Base-by-base conservation (phyloP, 2,113 vertebrate species). In the Himantopus leucocephalus region DNA sequence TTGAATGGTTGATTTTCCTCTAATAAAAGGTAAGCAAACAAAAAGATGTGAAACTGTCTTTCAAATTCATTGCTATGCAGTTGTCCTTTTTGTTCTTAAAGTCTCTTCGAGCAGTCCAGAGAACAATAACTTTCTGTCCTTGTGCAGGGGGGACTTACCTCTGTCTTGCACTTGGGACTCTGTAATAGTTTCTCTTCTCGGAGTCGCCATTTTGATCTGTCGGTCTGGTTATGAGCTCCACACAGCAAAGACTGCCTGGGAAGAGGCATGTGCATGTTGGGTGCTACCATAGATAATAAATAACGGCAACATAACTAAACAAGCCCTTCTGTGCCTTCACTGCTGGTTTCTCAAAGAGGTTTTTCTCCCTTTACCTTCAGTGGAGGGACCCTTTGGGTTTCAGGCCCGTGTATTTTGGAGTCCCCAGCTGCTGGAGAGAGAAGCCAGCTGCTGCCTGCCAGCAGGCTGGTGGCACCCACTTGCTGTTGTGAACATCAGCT, bases 401-500 rank as follows among this genome's bases (percentile, higher is more conserved):
- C 48, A 63, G 56, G 21, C 63, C 21, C 7, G 3, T 13, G 58
- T 64, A n/a, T 41, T 77, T 59, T 59, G 29, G 52, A 64, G 50
- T 66, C 20, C 19, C 4, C 27, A 37, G 23, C 22, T 64, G 43
- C 66, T 72, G 62, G 23, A 76, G 34, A 58, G 30, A 29, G 45
- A 82, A 60, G 37, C 8, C 71, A 39, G 34, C 14, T 39, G 45
- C 37, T 82, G 27, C 27, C 70, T 22, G 34, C 15, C 8, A 22
- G 17, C 2, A 1, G 29, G 30, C 11, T 55, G 35, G 43, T 52
- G 6, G n/a, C 39, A 53, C 24, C 45, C 1, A 0, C 53, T 67
- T 1, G 4, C 52, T 79, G 13, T 19, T 80, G 16, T 19, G 53
- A 60, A 22, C 24, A 48, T 32, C 24, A 62, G 8, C 29, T 79